phyloP scores from a whole-genome alignment of 2,113 vertebrate genomes.

The Sphaerodactylus townsendi region DNA sequence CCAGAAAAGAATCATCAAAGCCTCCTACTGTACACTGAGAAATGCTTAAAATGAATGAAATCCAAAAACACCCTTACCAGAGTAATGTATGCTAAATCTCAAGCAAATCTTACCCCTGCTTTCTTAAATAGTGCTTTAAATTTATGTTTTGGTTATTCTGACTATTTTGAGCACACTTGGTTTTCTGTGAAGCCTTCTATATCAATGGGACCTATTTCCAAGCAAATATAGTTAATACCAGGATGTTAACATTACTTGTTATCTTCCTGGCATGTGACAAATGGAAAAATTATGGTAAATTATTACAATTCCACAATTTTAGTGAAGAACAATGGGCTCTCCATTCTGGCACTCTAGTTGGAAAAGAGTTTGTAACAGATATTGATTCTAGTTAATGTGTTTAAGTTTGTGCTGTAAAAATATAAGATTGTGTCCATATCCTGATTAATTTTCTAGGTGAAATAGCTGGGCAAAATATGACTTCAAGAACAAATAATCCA shows the following conservation, averaged over 20 bases:
- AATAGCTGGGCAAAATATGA: neutral
- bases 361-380: neutral
- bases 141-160: neutral
- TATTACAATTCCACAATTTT: conserved; percentile 6
- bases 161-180: neutral
- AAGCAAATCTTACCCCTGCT: neutral
- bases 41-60: too few species aligned
- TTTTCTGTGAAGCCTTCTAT: neutral
- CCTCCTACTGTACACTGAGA: too few species aligned
- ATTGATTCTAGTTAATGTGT: neutral
- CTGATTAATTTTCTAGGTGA: conserved; percentile 28
- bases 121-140: neutral
- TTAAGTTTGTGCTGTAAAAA: conserved; percentile 10
- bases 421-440: conserved; percentile 31
- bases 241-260: neutral
- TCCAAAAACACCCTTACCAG: too few species aligned
- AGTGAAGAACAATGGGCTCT: conserved; percentile 1
- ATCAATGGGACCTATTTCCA: neutral
- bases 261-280: conserved; percentile 24
- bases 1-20: too few species aligned
- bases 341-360: neutral
- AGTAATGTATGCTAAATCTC: neutral
- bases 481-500: conserved; percentile 33
- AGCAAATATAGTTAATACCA: neutral
- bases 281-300: conserved; percentile 18